A percentile compares a stretch with the other conserved stretches of the same genome.
Conservation (phyloP, 2,888 invertebrate species). For the Ochropleura plecta region DNA sequence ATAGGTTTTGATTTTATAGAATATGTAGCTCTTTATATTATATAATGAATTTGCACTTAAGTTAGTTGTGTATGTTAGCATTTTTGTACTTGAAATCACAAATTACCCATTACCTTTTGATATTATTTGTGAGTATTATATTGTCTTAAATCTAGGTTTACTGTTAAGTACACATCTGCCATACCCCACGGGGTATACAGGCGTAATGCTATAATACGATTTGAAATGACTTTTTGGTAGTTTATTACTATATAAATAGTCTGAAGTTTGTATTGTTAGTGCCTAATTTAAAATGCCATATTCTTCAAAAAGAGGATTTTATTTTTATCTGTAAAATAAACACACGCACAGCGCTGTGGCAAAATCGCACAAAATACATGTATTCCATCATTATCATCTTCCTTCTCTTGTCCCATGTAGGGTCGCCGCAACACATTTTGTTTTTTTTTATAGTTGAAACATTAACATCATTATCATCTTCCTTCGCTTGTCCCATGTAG, state of each 20-base stretch:
- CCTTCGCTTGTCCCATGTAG: too few species aligned
- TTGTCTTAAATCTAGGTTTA: too few species aligned
- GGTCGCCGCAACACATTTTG: too few species aligned
- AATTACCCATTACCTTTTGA: background rate
- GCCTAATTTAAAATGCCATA: background rate
- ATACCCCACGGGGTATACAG: too few species aligned
- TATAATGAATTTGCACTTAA: background rate
- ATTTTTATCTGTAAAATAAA: background rate
- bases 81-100: background rate
- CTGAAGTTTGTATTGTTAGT: too few species aligned
- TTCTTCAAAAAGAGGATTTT: background rate
- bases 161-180: too few species aligned
- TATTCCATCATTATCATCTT: too few species aligned
- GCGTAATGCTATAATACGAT: too few species aligned
- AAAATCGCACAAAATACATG: slow-evolving; percentile 34
- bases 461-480: background rate
- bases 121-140: background rate
- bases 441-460: background rate
- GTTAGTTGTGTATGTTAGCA: background rate
- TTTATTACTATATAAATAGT: background rate
- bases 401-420: too few species aligned
- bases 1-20: background rate
- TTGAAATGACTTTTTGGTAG: background rate
- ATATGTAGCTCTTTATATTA: background rate
- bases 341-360: slow-evolving; percentile 41